phyloP scores from a whole-genome alignment of 2,113 vertebrate genomes.

The Prietella phreatophila region DNA sequence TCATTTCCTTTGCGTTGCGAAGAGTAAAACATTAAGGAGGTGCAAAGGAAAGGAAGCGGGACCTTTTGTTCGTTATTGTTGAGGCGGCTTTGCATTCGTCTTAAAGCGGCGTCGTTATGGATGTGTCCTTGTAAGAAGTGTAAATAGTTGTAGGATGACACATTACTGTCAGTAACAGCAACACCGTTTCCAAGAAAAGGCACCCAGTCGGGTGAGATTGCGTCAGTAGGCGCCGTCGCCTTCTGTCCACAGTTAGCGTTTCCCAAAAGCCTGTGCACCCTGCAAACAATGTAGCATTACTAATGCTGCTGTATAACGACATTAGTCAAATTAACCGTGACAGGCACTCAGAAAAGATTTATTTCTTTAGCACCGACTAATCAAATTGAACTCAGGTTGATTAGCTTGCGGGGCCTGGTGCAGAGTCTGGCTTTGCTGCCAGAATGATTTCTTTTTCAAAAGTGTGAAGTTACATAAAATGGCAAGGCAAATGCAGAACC shows the following conservation, averaged over 20 bases:
- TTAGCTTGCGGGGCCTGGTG: not conserved
- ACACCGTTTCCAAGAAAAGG: conserved; percentile 34
- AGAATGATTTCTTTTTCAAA: not conserved
- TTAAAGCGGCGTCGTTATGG: conserved; percentile 5
- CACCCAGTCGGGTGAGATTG: conserved; percentile 36
- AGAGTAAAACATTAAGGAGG: not conserved
- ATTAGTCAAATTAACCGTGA: conserved; percentile 17
- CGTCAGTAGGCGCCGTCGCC: conserved; percentile 30
- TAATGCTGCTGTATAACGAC: not conserved
- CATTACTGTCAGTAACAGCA: conserved; percentile 24
- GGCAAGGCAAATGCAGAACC: not conserved
- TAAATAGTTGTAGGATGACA: conserved; percentile 23
- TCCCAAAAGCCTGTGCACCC: conserved; percentile 24
- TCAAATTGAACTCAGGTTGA: conserved; percentile 3
- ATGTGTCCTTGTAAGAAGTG: conserved; percentile 16
- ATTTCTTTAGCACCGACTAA: not conserved
- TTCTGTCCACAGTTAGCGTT: conserved; percentile 39
- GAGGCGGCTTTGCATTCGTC: not conserved
- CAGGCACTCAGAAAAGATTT: not conserved
- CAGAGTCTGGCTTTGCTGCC: not conserved
- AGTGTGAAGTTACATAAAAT: conserved; percentile 22
- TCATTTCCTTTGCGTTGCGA: not conserved
- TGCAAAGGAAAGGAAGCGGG: not conserved
- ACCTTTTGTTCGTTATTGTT: not conserved
- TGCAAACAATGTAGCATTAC: conserved; percentile 1